Percentiles rank a stretch among this genome's conserved stretches.
Conservation (phyloP, 2,888 invertebrate genomes). For the Synergus itoensis region DNA sequence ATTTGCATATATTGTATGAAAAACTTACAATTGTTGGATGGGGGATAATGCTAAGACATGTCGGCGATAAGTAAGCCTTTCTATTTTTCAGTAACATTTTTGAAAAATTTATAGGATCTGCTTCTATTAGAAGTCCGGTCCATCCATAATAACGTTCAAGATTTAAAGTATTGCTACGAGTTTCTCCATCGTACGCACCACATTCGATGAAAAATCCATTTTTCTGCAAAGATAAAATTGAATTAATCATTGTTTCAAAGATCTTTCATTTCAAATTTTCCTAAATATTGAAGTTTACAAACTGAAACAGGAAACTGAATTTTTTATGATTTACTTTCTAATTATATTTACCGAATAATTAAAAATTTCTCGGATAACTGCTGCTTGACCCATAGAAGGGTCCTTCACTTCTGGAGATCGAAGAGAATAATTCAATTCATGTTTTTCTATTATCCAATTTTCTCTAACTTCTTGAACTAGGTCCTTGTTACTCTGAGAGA, state of each 20-base stretch:
- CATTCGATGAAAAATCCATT: slow-evolving; percentile 80
- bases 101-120: slow-evolving; percentile 79
- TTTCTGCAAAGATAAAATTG: slow-evolving; percentile 63
- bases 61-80: slow-evolving; percentile 77
- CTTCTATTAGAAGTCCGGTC: slow-evolving; percentile 79
- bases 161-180: slow-evolving; percentile 79
- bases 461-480: slow-evolving; percentile 56
- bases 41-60: slow-evolving; percentile 77
- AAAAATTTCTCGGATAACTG: slow-evolving; percentile 72
- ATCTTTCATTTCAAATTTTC: not conserved
- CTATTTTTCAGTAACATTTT: slow-evolving; percentile 77
- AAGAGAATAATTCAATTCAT: slow-evolving; percentile 62
- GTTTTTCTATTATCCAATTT: slow-evolving; percentile 60
- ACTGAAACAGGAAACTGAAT: too few species aligned
- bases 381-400: slow-evolving; percentile 76
- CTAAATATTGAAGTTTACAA: too few species aligned
- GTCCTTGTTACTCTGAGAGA: slow-evolving; percentile 51
- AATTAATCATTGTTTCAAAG: not conserved
- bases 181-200: slow-evolving; percentile 80
- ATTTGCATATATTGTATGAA: not conserved
- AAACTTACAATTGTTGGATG: slow-evolving; percentile 75
- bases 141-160: slow-evolving; percentile 78
- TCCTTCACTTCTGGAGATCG: slow-evolving; percentile 66
- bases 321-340: too few species aligned
- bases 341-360: slow-evolving; percentile 70